phyloP scores from a whole-genome alignment of 2,113 vertebrate species.

The Helogale parvula region DNA sequence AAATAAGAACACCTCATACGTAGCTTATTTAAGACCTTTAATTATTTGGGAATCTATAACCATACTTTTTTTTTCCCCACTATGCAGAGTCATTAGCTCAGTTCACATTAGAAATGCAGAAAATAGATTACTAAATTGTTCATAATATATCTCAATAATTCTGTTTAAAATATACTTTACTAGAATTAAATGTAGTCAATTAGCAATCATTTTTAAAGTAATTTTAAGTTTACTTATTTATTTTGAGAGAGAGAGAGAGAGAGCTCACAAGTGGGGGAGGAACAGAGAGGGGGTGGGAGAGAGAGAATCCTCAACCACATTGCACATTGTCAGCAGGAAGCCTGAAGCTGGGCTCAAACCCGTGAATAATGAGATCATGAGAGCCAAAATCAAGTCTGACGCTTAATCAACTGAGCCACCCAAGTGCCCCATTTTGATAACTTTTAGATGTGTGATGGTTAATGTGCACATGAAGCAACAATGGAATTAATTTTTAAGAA shows the following conservation, averaged over 20 bases:
- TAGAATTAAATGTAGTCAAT: conserved; percentile 21
- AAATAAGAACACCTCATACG: background rate
- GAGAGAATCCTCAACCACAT: no score
- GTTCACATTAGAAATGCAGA: conserved; percentile 26
- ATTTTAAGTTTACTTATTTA: no score
- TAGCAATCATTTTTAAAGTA: background rate
- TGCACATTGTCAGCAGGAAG: no score
- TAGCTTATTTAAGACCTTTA: background rate
- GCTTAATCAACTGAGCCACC: no score
- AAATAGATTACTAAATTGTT: background rate
- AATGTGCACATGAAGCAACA: background rate
- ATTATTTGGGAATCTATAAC: conserved; percentile 29
- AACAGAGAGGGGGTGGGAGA: no score
- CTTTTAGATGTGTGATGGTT: background rate
- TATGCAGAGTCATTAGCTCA: conserved; percentile 9
- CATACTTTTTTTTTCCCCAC: background rate
- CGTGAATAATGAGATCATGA: no score
- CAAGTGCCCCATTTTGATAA: background rate
- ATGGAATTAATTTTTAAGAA: conserved; percentile 10
- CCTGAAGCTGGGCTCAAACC: no score
- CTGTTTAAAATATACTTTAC: background rate
- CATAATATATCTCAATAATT: conserved; percentile 30
- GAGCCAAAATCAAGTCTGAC: no score
- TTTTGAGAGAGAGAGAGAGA: no score
- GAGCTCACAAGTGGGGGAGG: no score